Base-by-base conservation (phyloP, 2,888 invertebrate genomes). In the Ichneumon xanthorius region DNA sequence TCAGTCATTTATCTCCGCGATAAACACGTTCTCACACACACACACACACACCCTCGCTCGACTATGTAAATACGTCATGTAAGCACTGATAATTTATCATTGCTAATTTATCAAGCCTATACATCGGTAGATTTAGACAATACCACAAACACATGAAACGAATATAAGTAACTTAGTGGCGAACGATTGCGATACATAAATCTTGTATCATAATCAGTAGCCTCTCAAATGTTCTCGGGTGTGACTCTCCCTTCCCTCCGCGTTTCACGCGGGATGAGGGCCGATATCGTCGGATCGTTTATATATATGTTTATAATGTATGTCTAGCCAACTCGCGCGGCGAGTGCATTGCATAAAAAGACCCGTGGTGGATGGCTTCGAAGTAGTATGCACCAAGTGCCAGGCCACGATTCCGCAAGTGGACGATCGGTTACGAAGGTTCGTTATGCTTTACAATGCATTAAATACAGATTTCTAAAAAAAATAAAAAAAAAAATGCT, bases 11-110 rank as follows among this genome's bases (percentile, higher is more conserved):
- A 16, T 26, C 4, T 26, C 14, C 22, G 3, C 26, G 14, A 58
- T 58, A 26, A 26, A 58, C 22, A 58, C 19, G 11, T 73, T 26
- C n/a, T 53, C 11, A 61, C 26, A 22, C 16, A 71, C 4, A 30
- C 16, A n/a, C 16, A 70, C 53, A 40, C 71, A 55, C 7, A 40
- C 63, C 19, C n/a, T 4, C 22, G 22, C 30, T 67, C 67, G 19
- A 65, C n/a, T 19, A 45, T 68, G 80, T 80, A 80, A 58, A 80
- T 80, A 80, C 30, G 14, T 68, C 48, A 80, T 68, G 67, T 67
- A 33, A 33, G 14, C 48, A 55, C 73, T 37, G 33, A 30, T 68
- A 22, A 14, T 11, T 33, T 19, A n/a, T 33, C 26, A 11, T 40
- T 11, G 40, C 2, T 40, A 40, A 40, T 5, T 4, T 16, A 45